phyloP scores from a whole-genome alignment of 2,113 vertebrate genomes.

The Pristiophorus japonicus region DNA sequence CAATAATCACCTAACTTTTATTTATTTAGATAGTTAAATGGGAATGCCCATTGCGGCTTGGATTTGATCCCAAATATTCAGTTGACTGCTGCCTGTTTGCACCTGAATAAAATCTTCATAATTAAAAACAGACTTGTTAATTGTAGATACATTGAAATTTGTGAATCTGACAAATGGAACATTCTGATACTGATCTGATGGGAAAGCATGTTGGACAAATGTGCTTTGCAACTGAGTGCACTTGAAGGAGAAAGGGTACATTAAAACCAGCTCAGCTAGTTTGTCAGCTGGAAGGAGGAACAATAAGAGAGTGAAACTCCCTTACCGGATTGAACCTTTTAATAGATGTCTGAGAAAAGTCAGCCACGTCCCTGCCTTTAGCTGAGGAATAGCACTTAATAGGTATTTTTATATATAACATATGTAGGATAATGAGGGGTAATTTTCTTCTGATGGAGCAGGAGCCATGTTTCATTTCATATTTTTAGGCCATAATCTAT shows the following conservation, averaged over 20 bases:
- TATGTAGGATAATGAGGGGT: neutral
- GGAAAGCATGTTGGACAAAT: neutral
- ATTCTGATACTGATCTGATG: neutral
- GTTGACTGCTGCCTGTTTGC: neutral
- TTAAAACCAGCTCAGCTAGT: neutral
- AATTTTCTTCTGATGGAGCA: neutral
- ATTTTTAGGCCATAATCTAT: neutral
- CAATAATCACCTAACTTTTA: neutral
- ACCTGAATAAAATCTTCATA: neutral
- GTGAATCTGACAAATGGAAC: neutral
- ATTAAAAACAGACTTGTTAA: neutral
- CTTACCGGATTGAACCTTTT: neutral
- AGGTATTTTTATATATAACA: neutral
- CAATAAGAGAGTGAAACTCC: neutral
- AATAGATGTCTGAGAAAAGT: neutral
- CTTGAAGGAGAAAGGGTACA: neutral
- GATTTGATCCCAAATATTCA: neutral
- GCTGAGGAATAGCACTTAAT: neutral
- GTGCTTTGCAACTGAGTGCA: neutral
- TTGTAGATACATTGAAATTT: neutral
- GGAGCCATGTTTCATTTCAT: neutral
- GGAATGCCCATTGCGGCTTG: neutral
- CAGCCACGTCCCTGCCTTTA: neutral
- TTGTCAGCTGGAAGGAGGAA: neutral
- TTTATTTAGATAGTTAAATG: neutral